A percentile compares a stretch with the other conserved stretches of the same genome.
Conservation (phyloP, 2,888 invertebrate species). For the Loripinus fragilis region DNA sequence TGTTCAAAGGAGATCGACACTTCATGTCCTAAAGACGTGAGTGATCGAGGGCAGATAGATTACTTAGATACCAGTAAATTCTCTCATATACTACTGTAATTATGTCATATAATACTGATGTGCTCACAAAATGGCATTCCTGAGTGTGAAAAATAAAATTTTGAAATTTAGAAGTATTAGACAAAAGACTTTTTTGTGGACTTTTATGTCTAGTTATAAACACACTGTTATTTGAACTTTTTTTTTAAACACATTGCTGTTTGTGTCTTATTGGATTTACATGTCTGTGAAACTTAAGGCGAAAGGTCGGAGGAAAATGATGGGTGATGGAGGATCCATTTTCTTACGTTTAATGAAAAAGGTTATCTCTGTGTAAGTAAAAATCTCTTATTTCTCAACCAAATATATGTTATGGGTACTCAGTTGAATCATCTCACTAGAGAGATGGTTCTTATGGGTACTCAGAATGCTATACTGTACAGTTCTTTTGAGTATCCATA, state of each 20-base stretch:
- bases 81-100: not conserved
- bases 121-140: not conserved
- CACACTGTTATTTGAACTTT: conserved; percentile 14
- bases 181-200: conserved; percentile 1
- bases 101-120: not conserved
- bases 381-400: too few relatives aligned
- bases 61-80: not conserved
- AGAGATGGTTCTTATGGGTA: too few relatives aligned
- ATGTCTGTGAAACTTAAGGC: not conserved
- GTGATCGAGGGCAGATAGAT: not conserved
- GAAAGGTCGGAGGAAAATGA: conserved; percentile 26
- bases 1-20: not conserved
- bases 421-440: too few relatives aligned
- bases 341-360: conserved; percentile 59
- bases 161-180: not conserved
- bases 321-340: conserved; percentile 44
- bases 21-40: not conserved
- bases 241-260: too few relatives aligned
- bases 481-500: too few relatives aligned
- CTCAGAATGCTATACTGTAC: too few relatives aligned
- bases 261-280: not conserved
- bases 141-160: not conserved
- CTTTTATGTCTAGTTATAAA: conserved; percentile 10
- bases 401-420: too few relatives aligned
- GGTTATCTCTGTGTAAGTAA: conserved; percentile 56